Conservation (phyloP, 2,113 vertebrate genomes). For the Zosterops hypoxanthus region DNA sequence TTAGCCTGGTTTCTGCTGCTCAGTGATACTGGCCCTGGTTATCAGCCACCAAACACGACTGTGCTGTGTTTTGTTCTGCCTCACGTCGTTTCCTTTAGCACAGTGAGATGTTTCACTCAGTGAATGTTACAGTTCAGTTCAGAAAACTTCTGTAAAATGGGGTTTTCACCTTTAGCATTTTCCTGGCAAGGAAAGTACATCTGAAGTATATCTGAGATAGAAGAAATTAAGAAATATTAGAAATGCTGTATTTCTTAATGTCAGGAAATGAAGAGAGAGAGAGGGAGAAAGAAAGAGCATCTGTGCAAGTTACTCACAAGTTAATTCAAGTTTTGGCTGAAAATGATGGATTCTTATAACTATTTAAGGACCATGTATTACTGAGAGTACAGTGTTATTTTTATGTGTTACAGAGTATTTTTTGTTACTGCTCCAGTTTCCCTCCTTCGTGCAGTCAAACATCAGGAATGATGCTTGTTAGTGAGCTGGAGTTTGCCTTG, state of each 20-base stretch:
- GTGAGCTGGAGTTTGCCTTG: background rate
- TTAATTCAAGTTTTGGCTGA: background rate
- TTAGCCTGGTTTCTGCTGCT: background rate
- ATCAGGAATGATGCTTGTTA: background rate
- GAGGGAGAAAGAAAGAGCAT: no score
- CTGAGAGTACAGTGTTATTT: background rate
- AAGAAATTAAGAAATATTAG: background rate
- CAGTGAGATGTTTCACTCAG: background rate
- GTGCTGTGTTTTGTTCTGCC: background rate
- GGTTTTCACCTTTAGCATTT: background rate
- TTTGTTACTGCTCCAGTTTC: no score
- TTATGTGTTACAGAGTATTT: no score
- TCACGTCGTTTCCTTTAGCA: background rate
- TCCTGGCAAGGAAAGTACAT: background rate
- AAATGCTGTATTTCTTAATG: background rate
- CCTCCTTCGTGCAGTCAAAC: no score
- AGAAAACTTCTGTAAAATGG: background rate
- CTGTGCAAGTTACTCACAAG: background rate
- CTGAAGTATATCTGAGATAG: background rate
- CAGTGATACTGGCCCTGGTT: conserved; percentile 35
- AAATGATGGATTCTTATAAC: background rate
- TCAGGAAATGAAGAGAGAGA: background rate
- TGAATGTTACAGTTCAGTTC: background rate
- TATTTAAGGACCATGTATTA: background rate
- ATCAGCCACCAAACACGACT: conserved; percentile 25